These are phyloP conservation scores for Nannobrachium achirus DNA, from an alignment of 2,113 vertebrate genomes.

Conservation along the genomic window DNA sequence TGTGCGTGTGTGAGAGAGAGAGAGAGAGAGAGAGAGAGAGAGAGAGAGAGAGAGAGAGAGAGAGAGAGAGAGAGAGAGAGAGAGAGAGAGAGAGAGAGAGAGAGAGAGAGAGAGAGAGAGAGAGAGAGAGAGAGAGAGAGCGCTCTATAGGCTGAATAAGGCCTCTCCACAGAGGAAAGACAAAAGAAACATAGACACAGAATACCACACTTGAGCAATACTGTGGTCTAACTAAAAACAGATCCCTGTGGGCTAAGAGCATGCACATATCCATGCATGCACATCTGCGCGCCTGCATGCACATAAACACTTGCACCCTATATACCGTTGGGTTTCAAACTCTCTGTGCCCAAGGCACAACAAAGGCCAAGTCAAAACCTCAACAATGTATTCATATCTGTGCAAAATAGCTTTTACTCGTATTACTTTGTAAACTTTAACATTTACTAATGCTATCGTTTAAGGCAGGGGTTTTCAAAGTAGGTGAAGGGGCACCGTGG, in stretches of 20 bases:
- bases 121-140: too few species aligned
- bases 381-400: not conserved
- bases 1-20: slow-evolving; percentile 30
- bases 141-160: slow-evolving; percentile 27
- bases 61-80: too few species aligned
- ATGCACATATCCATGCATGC: slow-evolving; percentile 9
- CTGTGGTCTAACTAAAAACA: slow-evolving; percentile 40
- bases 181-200: slow-evolving; percentile 25
- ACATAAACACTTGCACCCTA: slow-evolving; percentile 9
- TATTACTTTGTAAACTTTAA: too few species aligned
- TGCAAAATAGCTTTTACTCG: too few species aligned
- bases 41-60: too few species aligned
- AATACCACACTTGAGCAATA: slow-evolving; percentile 37
- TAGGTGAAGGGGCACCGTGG: too few species aligned
- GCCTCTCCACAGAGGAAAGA: slow-evolving; percentile 20
- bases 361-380: not conserved
- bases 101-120: too few species aligned
- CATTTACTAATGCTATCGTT: too few species aligned
- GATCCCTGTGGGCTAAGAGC: slow-evolving; percentile 24
- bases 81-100: too few species aligned
- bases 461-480: too few species aligned
- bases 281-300: not conserved
- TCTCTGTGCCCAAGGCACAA: too few species aligned
- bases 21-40: too few species aligned
- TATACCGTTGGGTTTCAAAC: not conserved